These are phyloP conservation scores for Microcebus ravelobensis DNA, from an alignment of 2,113 vertebrate genomes.

Conservation along the genomic window DNA sequence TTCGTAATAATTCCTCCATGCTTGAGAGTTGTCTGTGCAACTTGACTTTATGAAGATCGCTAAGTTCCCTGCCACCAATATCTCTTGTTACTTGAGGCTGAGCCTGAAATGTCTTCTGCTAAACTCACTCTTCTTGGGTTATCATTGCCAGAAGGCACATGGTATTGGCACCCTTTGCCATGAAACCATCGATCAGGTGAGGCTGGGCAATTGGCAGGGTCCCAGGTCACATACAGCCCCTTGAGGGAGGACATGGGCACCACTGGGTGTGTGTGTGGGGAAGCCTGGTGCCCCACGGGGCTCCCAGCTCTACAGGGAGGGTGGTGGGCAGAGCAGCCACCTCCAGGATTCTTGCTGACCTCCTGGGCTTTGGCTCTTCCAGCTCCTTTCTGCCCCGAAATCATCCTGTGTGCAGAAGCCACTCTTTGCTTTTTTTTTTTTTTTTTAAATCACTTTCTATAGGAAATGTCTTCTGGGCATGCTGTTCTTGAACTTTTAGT, in stretches of 20 bases:
- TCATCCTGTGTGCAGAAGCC: neutral
- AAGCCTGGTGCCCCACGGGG: no score
- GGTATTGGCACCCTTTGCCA: neutral
- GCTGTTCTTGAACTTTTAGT: neutral
- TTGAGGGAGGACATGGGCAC: neutral
- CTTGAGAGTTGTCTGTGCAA: neutral
- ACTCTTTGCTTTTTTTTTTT: no score
- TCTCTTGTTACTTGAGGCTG: neutral
- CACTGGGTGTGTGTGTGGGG: neutral
- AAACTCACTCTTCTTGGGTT: neutral
- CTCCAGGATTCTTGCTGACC: neutral
- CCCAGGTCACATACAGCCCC: no score
- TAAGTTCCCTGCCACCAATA: neutral
- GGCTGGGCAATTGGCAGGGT: no score
- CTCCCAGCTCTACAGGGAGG: neutral
- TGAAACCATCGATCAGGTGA: neutral
- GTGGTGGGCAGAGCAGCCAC: no score
- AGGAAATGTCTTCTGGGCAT: neutral
- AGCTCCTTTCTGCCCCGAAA: neutral
- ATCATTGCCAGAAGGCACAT: neutral
- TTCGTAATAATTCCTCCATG: neutral
- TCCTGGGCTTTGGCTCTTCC: neutral
- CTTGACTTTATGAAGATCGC: neutral
- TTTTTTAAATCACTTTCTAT: neutral
- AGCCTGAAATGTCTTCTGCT: neutral